Evolutionary conservation across 2,113 vertebrate genomes (phyloP).

Genomic region (Acrocephalus kingi): DNA sequence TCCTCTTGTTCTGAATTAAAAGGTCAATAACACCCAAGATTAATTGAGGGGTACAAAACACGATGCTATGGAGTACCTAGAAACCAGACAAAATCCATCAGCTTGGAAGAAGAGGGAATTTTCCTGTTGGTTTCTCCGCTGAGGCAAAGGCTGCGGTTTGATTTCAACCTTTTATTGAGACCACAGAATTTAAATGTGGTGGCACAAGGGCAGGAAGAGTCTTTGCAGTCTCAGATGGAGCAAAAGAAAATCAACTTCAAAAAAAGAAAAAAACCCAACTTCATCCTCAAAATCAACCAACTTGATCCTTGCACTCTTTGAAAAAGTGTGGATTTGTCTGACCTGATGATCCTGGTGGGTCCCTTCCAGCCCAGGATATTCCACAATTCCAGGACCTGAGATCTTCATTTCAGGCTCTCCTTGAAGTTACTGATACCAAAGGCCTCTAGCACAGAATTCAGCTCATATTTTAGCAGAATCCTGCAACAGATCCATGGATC

Average conservation of each 20-base stretch:
- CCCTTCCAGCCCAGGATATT: not conserved
- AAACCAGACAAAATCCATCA: not conserved
- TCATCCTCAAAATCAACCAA: not conserved
- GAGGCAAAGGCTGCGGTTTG: not conserved
- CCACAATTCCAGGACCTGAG: not conserved
- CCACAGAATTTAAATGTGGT: not conserved
- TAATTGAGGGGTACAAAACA: accelerated
- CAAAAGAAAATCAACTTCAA: not conserved
- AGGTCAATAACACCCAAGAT: not conserved
- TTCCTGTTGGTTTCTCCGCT: not conserved
- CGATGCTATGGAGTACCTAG: not conserved
- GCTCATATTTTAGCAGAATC: not conserved
- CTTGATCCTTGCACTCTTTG: not conserved
- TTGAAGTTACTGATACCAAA: not conserved
- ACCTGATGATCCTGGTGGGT: not conserved
- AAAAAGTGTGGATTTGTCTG: not conserved
- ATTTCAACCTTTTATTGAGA: not conserved
- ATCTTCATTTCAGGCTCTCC: not conserved
- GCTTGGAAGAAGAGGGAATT: not conserved
- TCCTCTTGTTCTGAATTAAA: not conserved
- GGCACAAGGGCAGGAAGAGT: not conserved
- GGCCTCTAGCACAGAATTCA: not conserved
- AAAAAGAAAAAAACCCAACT: not conserved
- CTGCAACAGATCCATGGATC: not conserved
- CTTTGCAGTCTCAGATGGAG: not conserved